Conservation (phyloP, 2,113 vertebrate species). For the Desmodus rotundus region DNA sequence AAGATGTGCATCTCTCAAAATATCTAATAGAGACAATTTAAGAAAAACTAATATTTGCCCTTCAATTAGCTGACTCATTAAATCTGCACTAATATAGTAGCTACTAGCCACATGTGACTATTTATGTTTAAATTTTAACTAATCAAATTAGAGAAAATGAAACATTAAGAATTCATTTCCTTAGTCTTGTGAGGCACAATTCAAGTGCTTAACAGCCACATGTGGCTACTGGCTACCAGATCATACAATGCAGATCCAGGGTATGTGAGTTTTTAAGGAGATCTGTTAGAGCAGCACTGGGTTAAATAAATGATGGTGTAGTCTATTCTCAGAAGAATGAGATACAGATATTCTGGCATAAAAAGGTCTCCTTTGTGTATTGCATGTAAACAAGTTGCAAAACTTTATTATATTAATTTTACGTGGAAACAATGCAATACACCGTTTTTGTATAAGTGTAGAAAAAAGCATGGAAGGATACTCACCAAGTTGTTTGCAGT, state of each 20-base stretch:
- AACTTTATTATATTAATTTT: not conserved
- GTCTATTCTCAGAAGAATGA: not conserved
- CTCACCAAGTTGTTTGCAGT: not conserved
- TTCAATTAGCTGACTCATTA: constrained; percentile 21
- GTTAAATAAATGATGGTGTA: not conserved
- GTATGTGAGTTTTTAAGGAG: not conserved
- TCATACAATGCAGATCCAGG: not conserved
- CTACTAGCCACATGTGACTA: not conserved
- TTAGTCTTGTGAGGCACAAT: not conserved
- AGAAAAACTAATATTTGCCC: not conserved
- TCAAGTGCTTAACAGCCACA: not conserved
- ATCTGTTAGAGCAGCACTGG: not conserved
- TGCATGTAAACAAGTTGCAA: not conserved
- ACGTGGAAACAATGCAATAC: not conserved
- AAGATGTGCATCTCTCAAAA: not conserved
- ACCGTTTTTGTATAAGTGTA: not conserved
- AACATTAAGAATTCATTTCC: not conserved
- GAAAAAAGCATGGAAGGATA: not conserved
- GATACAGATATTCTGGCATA: not conserved
- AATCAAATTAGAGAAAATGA: constrained; percentile 1
- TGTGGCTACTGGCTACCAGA: not conserved
- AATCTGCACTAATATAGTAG: not conserved
- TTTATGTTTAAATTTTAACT: constrained; percentile 24
- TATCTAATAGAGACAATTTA: not conserved
- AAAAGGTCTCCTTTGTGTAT: not conserved